Conservation (phyloP, 2,113 vertebrate species). For the Cinclus mexicanus region DNA sequence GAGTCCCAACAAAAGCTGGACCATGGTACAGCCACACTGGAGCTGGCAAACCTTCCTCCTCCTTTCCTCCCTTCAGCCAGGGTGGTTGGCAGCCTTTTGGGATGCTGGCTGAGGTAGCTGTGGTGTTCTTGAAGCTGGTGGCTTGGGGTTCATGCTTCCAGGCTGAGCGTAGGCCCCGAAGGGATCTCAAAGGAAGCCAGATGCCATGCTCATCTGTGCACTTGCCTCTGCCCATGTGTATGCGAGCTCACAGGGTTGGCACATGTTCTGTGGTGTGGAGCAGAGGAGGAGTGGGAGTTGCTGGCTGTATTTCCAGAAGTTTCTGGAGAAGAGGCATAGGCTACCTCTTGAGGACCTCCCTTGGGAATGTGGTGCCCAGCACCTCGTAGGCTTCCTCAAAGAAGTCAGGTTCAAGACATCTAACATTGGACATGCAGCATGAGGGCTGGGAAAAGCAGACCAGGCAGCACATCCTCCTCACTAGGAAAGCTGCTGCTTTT, state of each 20-base stretch:
- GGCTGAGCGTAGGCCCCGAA: fast-evolving
- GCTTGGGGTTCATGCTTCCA: background rate
- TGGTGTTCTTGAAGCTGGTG: background rate
- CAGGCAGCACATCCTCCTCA: background rate
- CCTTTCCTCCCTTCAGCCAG: background rate
- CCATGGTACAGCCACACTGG: background rate
- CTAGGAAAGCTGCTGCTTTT: background rate
- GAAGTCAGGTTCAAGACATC: background rate
- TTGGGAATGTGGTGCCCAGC: fast-evolving
- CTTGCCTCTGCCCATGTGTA: background rate
- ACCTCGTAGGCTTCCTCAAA: background rate
- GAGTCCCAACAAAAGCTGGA: background rate
- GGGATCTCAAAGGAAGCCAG: background rate
- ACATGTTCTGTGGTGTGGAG: fast-evolving
- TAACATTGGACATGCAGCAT: fast-evolving
- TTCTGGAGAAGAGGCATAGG: fast-evolving
- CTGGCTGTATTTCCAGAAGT: background rate
- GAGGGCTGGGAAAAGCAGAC: background rate
- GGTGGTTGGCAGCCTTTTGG: background rate
- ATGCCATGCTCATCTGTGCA: fast-evolving
- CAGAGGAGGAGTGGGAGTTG: background rate
- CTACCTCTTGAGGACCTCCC: background rate
- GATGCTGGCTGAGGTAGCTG: fast-evolving
- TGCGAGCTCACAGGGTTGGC: fast-evolving
- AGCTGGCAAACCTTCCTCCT: background rate